phyloP scores from a whole-genome alignment of 2,888 invertebrate genomes.

The Crematogaster levior region DNA sequence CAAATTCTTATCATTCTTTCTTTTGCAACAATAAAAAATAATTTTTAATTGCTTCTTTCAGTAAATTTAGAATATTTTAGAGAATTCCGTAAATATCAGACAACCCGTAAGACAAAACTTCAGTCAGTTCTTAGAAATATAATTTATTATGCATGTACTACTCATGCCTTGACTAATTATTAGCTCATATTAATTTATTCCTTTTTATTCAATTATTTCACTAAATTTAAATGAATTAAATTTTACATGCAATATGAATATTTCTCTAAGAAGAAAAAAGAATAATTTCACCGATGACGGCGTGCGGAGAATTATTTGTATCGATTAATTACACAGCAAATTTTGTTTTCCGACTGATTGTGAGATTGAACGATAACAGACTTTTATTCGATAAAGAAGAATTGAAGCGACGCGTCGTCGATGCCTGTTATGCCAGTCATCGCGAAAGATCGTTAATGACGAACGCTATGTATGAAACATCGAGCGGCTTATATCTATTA shows the following conservation, averaged over 20 bases:
- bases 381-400: constrained; percentile 31
- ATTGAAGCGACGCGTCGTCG: not conserved
- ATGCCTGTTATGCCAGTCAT: constrained; percentile 17
- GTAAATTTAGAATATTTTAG: not conserved
- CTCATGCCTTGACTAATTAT: not conserved
- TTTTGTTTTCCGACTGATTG: not conserved
- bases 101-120: constrained; percentile 3
- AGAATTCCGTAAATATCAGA: not conserved
- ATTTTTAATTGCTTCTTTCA: not conserved
- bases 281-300: constrained; percentile 1
- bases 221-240: constrained; percentile 18
- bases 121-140: not conserved
- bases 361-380: constrained; percentile 33
- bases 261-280: not conserved
- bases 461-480: constrained; percentile 7
- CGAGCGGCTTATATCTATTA: constrained; percentile 8
- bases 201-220: not conserved
- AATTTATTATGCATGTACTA: not conserved
- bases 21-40: no score
- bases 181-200: not conserved
- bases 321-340: constrained; percentile 39
- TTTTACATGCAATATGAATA: not conserved
- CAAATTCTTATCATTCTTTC: no score
- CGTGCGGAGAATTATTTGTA: constrained; percentile 5
- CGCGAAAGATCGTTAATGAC: constrained; percentile 31